Percentiles rank a stretch among this genome's conserved stretches.
phyloP scores from a whole-genome alignment of 2,888 invertebrate genomes.

The Andrena chrysosceles region DNA sequence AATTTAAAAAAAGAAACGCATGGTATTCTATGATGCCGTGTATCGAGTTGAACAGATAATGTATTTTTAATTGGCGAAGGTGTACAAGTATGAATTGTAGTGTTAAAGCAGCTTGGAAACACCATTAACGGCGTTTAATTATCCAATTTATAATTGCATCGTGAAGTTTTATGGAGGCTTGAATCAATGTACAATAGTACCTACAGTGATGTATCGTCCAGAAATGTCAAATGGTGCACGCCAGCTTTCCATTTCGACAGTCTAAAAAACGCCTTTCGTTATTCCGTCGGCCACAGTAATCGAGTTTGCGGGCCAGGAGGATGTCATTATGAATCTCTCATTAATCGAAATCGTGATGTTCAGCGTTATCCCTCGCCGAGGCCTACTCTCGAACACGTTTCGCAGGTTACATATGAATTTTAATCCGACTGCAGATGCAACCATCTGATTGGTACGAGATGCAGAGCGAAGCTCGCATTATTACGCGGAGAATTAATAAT shows the following conservation, averaged over 20 bases:
- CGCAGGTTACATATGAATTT: slow-evolving; percentile 59
- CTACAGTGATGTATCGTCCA: not conserved
- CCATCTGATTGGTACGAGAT: slow-evolving; percentile 25
- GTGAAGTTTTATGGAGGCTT: too few species aligned
- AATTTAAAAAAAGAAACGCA: not conserved
- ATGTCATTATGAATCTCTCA: not conserved
- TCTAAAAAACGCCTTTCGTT: not conserved
- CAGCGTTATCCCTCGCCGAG: not conserved
- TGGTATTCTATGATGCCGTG: not conserved
- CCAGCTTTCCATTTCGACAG: not conserved
- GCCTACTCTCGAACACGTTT: slow-evolving; percentile 25
- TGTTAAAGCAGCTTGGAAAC: not conserved
- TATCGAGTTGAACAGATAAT: not conserved
- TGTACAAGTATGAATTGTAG: not conserved
- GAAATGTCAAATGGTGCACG: not conserved
- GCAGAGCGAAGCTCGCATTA: slow-evolving; percentile 36
- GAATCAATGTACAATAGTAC: too few species aligned
- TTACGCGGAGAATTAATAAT: slow-evolving; percentile 66
- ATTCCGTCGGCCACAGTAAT: not conserved
- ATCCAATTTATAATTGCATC: not conserved
- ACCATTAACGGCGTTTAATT: not conserved
- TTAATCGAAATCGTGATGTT: slow-evolving; percentile 15
- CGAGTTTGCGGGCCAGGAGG: not conserved
- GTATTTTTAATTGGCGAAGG: not conserved
- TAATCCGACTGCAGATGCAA: slow-evolving; percentile 49